These are phyloP conservation scores for Rhyacophila evoluta DNA, from an alignment of 2,888 invertebrate genomes.

Conservation along the genomic window DNA sequence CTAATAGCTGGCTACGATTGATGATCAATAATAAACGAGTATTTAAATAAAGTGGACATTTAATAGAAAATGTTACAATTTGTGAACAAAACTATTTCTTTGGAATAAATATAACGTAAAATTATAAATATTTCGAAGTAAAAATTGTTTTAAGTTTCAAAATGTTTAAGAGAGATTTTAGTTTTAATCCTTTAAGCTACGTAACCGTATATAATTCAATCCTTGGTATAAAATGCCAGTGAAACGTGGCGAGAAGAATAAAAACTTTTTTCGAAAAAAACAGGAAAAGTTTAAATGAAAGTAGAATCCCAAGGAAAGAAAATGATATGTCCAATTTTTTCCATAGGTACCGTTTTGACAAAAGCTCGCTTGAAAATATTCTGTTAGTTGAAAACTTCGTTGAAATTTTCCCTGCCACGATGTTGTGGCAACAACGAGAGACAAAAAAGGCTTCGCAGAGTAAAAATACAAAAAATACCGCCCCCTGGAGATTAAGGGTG, in stretches of 20 bases:
- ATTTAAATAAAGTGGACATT: no score
- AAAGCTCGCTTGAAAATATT: conserved; percentile 19
- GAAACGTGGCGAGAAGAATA: background rate
- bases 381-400: conserved; percentile 9
- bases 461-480: background rate
- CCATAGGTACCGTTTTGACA: background rate
- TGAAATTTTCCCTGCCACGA: background rate
- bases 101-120: no score
- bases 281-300: conserved; percentile 20
- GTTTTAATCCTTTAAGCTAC: background rate
- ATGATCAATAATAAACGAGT: no score
- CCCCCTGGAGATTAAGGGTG: conserved; percentile 6
- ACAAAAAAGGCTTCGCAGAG: background rate
- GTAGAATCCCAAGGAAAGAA: background rate
- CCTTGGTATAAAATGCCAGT: background rate
- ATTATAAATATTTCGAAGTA: background rate
- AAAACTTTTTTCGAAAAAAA: background rate
- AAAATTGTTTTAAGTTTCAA: background rate
- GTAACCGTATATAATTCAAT: conserved; percentile 3
- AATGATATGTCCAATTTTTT: conserved; percentile 12
- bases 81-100: no score
- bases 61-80: no score
- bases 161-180: background rate
- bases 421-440: conserved; percentile 11
- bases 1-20: no score